Base-by-base conservation (phyloP, 2,888 invertebrate genomes). In the Limnephilus marmoratus region DNA sequence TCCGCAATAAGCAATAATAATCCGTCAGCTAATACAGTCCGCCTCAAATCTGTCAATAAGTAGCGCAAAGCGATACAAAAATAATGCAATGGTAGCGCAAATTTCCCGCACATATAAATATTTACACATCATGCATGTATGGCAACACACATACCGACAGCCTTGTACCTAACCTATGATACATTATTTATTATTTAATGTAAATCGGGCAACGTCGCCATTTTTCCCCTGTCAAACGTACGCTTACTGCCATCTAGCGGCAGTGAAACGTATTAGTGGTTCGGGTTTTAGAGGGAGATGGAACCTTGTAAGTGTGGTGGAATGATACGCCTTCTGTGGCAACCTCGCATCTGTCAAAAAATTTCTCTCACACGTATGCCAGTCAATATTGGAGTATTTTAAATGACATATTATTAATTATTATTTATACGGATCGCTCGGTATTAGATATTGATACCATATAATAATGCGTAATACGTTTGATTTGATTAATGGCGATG, bases 171-270 rank as follows among this genome's bases (percentile, higher is more conserved):
- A 90, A 90, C 90, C 95, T 95, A 94, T 95, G 95, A 95, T 95
- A 95, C 94, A 95, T 68, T 68, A 68, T 68, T 68, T 68, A 68
- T 68, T 68, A 68, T 68, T 95, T 95, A 95, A 96, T 85, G 94
- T 95, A 96, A 95, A 96, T 95, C 95, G 95, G 96, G 96, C 96
- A 96, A 96, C 96, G 95, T 95, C 94, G 94, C 90, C 53, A n/a
- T 80, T 49, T 85, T 45, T 34, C 90, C 53, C 15, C 92, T 90
- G 92, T 90, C 90, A 92, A 86, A 86, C 90, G 45, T 94, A 95
- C 96, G 93, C 90, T 95, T 95, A 95, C 95, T 95, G 96, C 95
- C 96, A 96, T 96, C 96, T 96, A 95, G 95, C 94, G 94, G 92
- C 94, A 92, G 93, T 93, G 92, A 91, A 93, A 85, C 92, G 94